Conservation (phyloP, 2,113 vertebrate genomes). For the Ictidomys tridecemlineatus region DNA sequence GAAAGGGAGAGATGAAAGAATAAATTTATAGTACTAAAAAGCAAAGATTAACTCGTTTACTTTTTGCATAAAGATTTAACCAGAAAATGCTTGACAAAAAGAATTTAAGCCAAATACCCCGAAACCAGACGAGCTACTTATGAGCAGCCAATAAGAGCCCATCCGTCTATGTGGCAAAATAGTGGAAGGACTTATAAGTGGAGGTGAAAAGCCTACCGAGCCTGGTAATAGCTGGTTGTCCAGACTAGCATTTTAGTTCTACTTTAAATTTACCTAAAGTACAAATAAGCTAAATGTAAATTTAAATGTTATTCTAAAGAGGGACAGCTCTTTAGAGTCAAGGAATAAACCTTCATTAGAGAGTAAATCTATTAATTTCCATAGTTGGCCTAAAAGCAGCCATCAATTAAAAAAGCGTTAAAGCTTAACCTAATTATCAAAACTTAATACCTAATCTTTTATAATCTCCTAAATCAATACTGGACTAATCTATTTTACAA, state of each 20-base stretch:
- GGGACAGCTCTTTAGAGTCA: too few species aligned
- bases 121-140: neutral
- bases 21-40: neutral
- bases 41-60: neutral
- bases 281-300: too few species aligned
- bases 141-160: fast-evolving
- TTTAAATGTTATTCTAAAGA: too few species aligned
- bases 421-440: too few species aligned
- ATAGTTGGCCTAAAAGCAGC: too few species aligned
- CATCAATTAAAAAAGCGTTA: too few species aligned
- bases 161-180: neutral
- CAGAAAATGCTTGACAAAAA: neutral
- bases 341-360: too few species aligned
- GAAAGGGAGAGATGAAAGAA: neutral
- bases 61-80: neutral
- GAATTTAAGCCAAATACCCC: fast-evolving
- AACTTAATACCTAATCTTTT: too few species aligned
- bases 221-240: neutral
- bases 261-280: neutral
- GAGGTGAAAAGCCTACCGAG: neutral
- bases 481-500: too few species aligned
- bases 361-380: too few species aligned
- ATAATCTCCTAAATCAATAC: too few species aligned
- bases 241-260: neutral
- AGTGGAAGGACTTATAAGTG: neutral